Evolutionary conservation across 2,113 vertebrate species (phyloP).

Genomic region (Hemichromis elongatus): DNA sequence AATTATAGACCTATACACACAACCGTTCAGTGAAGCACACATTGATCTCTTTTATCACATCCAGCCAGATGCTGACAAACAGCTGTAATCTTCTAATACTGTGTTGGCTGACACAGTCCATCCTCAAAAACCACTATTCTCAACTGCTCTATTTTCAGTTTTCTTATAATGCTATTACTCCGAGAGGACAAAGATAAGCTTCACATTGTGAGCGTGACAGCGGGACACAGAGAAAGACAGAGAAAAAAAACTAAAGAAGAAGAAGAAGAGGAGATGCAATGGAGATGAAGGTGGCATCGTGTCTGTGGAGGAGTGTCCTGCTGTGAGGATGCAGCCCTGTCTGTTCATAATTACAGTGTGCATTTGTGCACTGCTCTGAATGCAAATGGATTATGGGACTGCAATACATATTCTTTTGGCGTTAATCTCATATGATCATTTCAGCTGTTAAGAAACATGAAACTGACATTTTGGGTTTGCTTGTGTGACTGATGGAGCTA

Average conservation of each 20-base stretch:
- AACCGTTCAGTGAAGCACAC: background rate
- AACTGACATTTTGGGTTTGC: background rate
- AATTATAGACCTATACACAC: background rate
- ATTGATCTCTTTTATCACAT: constrained; percentile 32
- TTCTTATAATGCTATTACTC: constrained; percentile 19
- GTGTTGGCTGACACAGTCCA: background rate
- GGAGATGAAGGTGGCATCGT: background rate
- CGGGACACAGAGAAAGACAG: background rate
- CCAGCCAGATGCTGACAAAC: constrained; percentile 33
- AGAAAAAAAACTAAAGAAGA: background rate
- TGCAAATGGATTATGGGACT: background rate
- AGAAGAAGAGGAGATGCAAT: background rate
- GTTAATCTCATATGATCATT: background rate
- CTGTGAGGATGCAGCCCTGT: background rate
- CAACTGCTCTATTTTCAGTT: constrained; percentile 13
- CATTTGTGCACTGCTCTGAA: background rate
- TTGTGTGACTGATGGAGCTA: background rate
- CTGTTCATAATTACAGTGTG: background rate
- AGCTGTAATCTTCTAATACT: constrained; percentile 26
- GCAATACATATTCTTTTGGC: background rate
- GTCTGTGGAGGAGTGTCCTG: background rate
- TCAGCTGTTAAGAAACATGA: background rate
- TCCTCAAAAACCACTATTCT: constrained; percentile 17
- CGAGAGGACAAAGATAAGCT: constrained; percentile 21
- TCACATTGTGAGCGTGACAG: constrained; percentile 13